Percentiles rank a stretch among this genome's conserved stretches.
These are phyloP conservation scores for Drosophila trichaetosa DNA, from an alignment of 2,888 invertebrate genomes.

Conservation along the genomic window DNA sequence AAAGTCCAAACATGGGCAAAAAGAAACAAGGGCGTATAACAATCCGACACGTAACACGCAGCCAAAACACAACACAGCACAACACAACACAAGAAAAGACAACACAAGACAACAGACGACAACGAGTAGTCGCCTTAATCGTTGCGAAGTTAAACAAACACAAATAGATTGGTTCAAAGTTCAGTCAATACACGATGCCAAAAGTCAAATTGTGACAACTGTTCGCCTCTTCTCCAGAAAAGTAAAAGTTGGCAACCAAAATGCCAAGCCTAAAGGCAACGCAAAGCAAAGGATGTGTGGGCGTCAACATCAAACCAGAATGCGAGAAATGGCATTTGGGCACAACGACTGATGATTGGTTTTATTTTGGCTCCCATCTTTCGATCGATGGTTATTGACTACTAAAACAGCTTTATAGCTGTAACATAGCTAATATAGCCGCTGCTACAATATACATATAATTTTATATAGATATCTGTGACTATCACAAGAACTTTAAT, in stretches of 20 bases:
- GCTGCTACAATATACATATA: background rate
- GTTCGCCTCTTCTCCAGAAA: slow-evolving; percentile 12
- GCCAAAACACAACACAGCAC: slow-evolving; percentile 15
- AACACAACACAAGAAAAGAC: slow-evolving; percentile 16
- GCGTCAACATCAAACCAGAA: slow-evolving; percentile 15
- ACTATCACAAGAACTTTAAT: background rate
- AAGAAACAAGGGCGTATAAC: slow-evolving; percentile 16
- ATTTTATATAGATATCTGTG: background rate
- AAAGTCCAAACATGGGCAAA: slow-evolving; percentile 1
- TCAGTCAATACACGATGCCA: slow-evolving; percentile 62
- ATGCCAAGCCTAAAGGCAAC: slow-evolving; percentile 15
- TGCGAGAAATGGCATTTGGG: slow-evolving; percentile 62
- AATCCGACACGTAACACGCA: slow-evolving; percentile 47
- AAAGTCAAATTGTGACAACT: slow-evolving; percentile 75
- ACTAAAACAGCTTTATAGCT: background rate
- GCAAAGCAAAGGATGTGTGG: slow-evolving; percentile 7
- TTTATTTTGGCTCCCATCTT: background rate
- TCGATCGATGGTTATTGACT: slow-evolving; percentile 1
- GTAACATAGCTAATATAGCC: background rate
- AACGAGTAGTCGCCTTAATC: slow-evolving; percentile 65
- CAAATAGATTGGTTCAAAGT: slow-evolving; percentile 80
- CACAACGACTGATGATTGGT: slow-evolving; percentile 45
- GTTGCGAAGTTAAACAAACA: slow-evolving; percentile 80
- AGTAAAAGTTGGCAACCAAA: slow-evolving; percentile 20
- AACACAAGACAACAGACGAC: slow-evolving; percentile 12